Conservation (phyloP, 2,797 vertebrate genomes). For the Australoheros facetus region DNA sequence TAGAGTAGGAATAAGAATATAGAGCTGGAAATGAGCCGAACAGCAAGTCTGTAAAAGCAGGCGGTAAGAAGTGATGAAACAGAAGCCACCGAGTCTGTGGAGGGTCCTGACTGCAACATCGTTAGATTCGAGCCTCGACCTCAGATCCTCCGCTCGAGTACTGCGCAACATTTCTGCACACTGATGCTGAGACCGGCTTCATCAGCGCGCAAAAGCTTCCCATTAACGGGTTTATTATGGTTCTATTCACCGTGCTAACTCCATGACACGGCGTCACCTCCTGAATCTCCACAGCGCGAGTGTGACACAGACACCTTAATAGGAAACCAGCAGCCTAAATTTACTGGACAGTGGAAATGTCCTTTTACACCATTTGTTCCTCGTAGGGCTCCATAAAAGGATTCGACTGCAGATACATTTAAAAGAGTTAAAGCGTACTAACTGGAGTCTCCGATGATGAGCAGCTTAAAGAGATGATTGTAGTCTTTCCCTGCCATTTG, state of each 20-base stretch:
- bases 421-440: slow-evolving; percentile 60
- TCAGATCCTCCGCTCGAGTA: too few relatives aligned
- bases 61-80: not conserved
- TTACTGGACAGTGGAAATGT: not conserved
- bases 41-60: not conserved
- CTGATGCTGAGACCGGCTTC: not conserved
- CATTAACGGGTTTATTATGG: not conserved
- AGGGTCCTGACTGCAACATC: not conserved
- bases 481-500: slow-evolving; percentile 87
- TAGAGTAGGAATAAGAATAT: not conserved
- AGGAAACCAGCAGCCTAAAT: not conserved
- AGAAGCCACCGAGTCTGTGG: not conserved
- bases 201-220: not conserved
- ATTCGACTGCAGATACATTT: not conserved
- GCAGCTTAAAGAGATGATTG: slow-evolving; percentile 88
- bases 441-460: slow-evolving; percentile 90
- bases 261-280: not conserved
- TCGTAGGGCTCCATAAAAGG: not conserved
- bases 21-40: not conserved
- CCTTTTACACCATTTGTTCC: not conserved
- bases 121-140: not conserved
- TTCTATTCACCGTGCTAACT: not conserved
- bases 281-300: not conserved
- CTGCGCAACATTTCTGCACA: not conserved
- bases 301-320: not conserved